Evolutionary conservation across 2,888 invertebrate genomes (phyloP).

Genomic region (Automeris io): DNA sequence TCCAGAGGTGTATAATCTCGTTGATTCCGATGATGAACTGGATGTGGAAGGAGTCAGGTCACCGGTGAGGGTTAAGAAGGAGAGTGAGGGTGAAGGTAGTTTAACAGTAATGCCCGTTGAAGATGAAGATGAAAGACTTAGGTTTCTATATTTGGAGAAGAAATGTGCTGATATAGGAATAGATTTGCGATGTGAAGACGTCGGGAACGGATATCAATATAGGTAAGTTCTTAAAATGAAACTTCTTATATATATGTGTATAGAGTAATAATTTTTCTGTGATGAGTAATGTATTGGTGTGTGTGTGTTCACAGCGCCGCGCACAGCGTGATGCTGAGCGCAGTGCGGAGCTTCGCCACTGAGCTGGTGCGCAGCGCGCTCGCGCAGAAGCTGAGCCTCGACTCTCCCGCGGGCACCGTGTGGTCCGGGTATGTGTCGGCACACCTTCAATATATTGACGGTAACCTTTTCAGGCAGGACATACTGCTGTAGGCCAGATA

Average conservation of each 20-base stretch:
- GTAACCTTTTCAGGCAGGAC: too few relatives aligned
- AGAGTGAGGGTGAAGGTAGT: constrained; percentile 15
- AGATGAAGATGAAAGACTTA: constrained; percentile 40
- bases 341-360: constrained; percentile 68
- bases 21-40: constrained; percentile 55
- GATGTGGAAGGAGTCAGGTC: constrained; percentile 34
- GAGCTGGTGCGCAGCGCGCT: constrained; percentile 56
- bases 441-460: too few relatives aligned
- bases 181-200: constrained; percentile 57
- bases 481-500: too few relatives aligned
- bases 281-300: not conserved
- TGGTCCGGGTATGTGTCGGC: constrained; percentile 43
- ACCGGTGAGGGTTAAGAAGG: constrained; percentile 24
- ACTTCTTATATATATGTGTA: too few relatives aligned
- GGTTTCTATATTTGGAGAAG: constrained; percentile 51
- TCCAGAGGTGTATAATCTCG: constrained; percentile 27
- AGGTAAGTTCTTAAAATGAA: constrained; percentile 37
- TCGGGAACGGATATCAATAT: constrained; percentile 56
- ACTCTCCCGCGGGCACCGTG: constrained; percentile 40
- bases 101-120: constrained; percentile 43
- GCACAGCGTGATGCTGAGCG: constrained; percentile 69
- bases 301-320: constrained; percentile 43
- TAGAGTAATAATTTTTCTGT: not conserved
- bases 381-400: constrained; percentile 57
- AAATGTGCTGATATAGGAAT: constrained; percentile 58